Evolutionary conservation across 1,140 invertebrate genomes (phyloP), one percentile per base, ranked within the genome.

Genomic region (Trachelipus rathkii): DNA sequence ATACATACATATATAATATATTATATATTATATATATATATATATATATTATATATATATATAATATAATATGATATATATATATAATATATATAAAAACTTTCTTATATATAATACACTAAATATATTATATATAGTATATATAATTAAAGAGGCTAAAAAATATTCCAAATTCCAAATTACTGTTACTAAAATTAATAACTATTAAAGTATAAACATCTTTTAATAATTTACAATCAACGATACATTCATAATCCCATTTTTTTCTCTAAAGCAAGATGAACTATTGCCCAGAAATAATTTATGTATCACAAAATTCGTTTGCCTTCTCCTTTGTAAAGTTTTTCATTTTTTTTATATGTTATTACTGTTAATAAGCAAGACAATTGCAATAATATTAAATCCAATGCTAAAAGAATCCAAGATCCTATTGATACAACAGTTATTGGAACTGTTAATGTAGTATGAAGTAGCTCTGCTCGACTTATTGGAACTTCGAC

Each of bases 401-500:
- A 10, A 4, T 19, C 50, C 50, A 8, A 13, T 60, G 19, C 50
- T 8, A 60, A 60, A 19, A 60, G 50, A 15, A 19, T 19, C 50
- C 50, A 60, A 60, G 50, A 60, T 13, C 50, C 50, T 15, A 15
- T 15, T 15, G 50, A 15, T 60, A 60, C 50, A 15, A 60, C 50
- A 13, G 11, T 13, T 60, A 67, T 10, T 24, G 60, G 60, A 2
- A 33, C 24, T n/a, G 73, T 68, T n/a, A 75, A 44, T 7, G 44
- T n/a, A 13, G 23, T 53, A 4, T 75, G 60, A 8, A 75, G 73
- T 19, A 23, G 6, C 8, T 76, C 23, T 0, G 77, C 75, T 24
- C 79, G 76, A 19, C 70, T 74, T 70, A 76, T 53, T 0, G 79
- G 79, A 44, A 80, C 79, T 68, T 67, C 79, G 44, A 69, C 79